Evolutionary conservation across 2,888 invertebrate genomes (phyloP).

Genomic region (Euproctis similis): DNA sequence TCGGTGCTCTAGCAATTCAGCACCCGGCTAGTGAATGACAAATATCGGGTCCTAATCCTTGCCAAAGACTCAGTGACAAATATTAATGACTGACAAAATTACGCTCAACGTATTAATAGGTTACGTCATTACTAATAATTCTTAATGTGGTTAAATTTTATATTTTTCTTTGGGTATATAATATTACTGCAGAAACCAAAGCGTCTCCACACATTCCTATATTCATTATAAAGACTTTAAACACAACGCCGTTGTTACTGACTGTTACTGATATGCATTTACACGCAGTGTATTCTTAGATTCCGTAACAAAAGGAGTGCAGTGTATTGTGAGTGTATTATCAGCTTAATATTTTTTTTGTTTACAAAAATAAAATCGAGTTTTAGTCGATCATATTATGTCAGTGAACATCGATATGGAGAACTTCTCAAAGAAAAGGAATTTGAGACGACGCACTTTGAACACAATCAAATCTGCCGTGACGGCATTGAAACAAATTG

Average conservation of each 20-base stretch:
- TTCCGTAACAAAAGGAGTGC: conserved; percentile 56
- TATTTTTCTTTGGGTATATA: too few species aligned
- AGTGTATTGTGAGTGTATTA: conserved; percentile 18
- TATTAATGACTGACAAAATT: too few species aligned
- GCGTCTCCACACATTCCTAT: conserved; percentile 40
- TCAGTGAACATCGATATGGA: conserved; percentile 66
- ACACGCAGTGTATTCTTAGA: conserved; percentile 61
- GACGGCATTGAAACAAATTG: conserved; percentile 64
- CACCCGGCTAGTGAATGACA: too few species aligned
- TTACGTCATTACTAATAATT: too few species aligned
- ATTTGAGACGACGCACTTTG: conserved; percentile 60
- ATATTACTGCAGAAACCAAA: too few species aligned
- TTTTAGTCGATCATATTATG: conserved; percentile 33
- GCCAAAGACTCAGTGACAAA: too few species aligned
- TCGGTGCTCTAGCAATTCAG: too few species aligned
- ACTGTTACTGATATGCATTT: conserved; percentile 62
- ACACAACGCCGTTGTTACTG: conserved; percentile 45
- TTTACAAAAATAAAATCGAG: conserved; percentile 14
- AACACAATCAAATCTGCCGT: conserved; percentile 66
- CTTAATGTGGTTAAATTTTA: too few species aligned
- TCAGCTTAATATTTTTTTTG: too few species aligned
- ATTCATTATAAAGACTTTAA: conserved; percentile 45
- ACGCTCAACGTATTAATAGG: too few species aligned
- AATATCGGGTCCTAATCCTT: too few species aligned
- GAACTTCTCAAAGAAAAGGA: conserved; percentile 61